phyloP scores from a whole-genome alignment of 1,140 invertebrate genomes.

The Ceratoteleas bidentatus region DNA sequence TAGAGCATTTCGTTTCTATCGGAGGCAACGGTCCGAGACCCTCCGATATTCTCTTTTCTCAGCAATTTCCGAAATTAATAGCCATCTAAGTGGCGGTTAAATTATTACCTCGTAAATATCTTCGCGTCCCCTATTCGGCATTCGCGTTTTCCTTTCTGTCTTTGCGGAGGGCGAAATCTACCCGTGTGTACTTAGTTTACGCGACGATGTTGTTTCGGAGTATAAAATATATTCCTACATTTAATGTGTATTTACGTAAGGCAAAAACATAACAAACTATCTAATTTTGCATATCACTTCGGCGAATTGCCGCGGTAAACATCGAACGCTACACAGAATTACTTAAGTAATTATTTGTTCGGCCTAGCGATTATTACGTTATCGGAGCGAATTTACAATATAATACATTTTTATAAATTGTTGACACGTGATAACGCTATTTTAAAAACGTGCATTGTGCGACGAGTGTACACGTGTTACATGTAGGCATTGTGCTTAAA shows the following conservation, averaged over 20 bases:
- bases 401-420: too few species aligned
- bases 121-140: conserved; percentile 57
- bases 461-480: conserved; percentile 14
- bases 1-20: conserved; percentile 39
- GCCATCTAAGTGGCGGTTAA: conserved; percentile 69
- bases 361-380: too few species aligned
- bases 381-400: too few species aligned
- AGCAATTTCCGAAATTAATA: conserved; percentile 71
- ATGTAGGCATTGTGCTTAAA: too few species aligned
- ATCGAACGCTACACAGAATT: too few species aligned
- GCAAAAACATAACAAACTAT: too few species aligned
- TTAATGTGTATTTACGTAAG: background rate
- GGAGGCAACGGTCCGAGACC: conserved; percentile 33
- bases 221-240: conserved; percentile 16
- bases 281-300: too few species aligned
- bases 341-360: too few species aligned
- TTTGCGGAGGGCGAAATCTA: conserved; percentile 54
- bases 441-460: conserved; percentile 23
- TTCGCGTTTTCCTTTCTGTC: conserved; percentile 61
- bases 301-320: too few species aligned
- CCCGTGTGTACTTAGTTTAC: conserved; percentile 58
- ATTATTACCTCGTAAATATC: conserved; percentile 72
- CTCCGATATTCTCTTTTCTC: conserved; percentile 67
- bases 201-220: conserved; percentile 49
- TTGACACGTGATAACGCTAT: conserved; percentile 8